Conservation (phyloP, 1,140 invertebrate genomes). For the Paracyclopina nana region DNA sequence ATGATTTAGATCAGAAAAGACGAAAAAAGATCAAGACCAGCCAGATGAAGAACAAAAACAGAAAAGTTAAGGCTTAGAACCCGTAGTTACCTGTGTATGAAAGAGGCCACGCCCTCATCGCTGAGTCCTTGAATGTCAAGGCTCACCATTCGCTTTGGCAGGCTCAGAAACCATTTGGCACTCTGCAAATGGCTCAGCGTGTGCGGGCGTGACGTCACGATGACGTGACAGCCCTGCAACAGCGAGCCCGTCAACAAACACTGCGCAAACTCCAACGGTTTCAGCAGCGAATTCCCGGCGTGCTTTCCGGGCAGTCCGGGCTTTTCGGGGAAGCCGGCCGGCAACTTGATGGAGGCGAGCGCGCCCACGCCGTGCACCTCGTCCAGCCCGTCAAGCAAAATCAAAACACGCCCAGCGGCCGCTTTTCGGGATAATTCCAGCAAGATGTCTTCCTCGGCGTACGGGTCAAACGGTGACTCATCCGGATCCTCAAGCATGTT, state of each 20-base stretch:
- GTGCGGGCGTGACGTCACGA: constrained; percentile 14
- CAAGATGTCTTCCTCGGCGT: not conserved
- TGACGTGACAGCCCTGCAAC: constrained; percentile 12
- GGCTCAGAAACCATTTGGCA: constrained; percentile 7
- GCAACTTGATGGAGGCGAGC: not conserved
- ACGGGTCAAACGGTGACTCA: too few species aligned
- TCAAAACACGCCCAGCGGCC: not conserved
- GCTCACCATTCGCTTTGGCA: constrained; percentile 7
- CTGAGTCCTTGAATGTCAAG: constrained; percentile 16
- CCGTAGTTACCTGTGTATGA: constrained; percentile 15
- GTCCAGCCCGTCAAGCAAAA: constrained; percentile 7
- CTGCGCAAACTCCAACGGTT: constrained; percentile 8
- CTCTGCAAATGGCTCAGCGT: constrained; percentile 14
- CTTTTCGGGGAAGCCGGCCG: not conserved
- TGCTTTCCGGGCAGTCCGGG: not conserved
- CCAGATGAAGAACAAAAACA: too few species aligned
- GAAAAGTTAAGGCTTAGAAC: too few species aligned
- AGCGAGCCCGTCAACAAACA: constrained; percentile 3
- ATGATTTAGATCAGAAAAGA: too few species aligned
- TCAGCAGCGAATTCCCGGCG: not conserved
- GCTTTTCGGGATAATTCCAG: constrained; percentile 5
- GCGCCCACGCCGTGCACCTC: constrained; percentile 6
- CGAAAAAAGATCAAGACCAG: too few species aligned
- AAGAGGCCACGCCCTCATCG: constrained; percentile 6
- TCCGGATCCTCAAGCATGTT: too few species aligned